Evolutionary conservation across 2,888 invertebrate genomes (phyloP).

Genomic region (Julus scandinavius): DNA sequence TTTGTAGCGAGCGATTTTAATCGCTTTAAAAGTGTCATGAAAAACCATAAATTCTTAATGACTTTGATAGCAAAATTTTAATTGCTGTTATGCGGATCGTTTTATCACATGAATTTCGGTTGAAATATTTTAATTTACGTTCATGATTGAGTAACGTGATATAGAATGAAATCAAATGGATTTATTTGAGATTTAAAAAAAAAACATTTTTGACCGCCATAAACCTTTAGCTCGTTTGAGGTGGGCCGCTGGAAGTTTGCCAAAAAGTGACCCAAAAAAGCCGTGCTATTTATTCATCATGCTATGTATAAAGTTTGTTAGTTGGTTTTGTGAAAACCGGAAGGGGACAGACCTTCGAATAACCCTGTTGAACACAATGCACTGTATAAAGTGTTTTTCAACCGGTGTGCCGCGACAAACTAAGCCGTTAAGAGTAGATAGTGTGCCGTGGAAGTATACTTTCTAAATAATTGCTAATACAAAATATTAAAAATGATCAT

Average conservation of each 20-base stretch:
- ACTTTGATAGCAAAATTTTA: slow-evolving; percentile 28
- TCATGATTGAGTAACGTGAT: background rate
- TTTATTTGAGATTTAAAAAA: background rate
- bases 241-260: background rate
- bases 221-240: background rate
- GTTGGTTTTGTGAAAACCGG: too few relatives aligned
- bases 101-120: background rate
- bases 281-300: background rate
- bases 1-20: background rate
- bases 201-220: background rate
- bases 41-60: slow-evolving; percentile 2
- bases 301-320: too few relatives aligned
- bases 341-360: too few relatives aligned
- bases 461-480: too few relatives aligned
- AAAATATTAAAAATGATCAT: too few relatives aligned
- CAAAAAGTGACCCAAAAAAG: background rate
- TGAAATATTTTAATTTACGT: background rate
- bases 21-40: background rate
- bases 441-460: too few relatives aligned
- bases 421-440: too few relatives aligned
- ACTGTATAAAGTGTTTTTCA: too few relatives aligned
- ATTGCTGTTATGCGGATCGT: slow-evolving; percentile 17
- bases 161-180: background rate
- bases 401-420: too few relatives aligned
- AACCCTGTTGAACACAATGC: too few relatives aligned